A percentile compares a stretch with the other conserved stretches of the same genome.
Conservation (phyloP, 2,888 invertebrate genomes). For the Polietes domitor region DNA sequence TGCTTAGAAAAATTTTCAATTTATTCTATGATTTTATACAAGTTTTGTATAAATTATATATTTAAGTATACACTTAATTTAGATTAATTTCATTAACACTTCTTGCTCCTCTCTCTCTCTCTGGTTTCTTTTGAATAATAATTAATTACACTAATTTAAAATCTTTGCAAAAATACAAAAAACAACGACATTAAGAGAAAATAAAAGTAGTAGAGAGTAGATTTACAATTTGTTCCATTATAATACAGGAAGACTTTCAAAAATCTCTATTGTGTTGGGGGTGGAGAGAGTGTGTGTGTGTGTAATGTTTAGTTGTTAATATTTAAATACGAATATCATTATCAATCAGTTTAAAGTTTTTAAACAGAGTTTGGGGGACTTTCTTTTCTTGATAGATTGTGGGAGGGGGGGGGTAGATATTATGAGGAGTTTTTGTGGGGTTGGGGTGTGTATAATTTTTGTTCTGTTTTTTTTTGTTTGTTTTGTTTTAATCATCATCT, state of each 20-base stretch:
- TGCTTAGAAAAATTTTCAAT: constrained; percentile 24
- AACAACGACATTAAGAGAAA: background rate
- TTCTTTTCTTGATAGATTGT: background rate
- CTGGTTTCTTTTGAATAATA: background rate
- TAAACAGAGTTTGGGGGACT: background rate
- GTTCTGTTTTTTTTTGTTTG: constrained; percentile 22
- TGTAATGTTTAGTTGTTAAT: background rate
- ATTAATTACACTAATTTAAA: constrained; percentile 8
- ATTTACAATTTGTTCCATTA: background rate
- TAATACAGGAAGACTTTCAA: constrained; percentile 10
- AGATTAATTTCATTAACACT: constrained; percentile 25
- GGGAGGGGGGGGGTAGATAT: background rate
- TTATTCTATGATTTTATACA: constrained; percentile 16
- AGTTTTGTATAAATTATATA: constrained; percentile 25
- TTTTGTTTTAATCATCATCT: constrained; percentile 63
- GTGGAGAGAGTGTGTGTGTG: background rate
- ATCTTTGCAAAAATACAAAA: background rate
- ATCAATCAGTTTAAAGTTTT: background rate
- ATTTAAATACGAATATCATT: background rate
- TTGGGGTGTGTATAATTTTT: constrained; percentile 38
- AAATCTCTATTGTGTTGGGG: background rate
- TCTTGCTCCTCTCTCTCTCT: background rate
- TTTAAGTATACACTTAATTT: constrained; percentile 25
- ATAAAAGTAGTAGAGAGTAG: background rate
- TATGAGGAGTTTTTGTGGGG: background rate